Conservation (phyloP, 2,113 vertebrate genomes). For the Bothrops jararaca region DNA sequence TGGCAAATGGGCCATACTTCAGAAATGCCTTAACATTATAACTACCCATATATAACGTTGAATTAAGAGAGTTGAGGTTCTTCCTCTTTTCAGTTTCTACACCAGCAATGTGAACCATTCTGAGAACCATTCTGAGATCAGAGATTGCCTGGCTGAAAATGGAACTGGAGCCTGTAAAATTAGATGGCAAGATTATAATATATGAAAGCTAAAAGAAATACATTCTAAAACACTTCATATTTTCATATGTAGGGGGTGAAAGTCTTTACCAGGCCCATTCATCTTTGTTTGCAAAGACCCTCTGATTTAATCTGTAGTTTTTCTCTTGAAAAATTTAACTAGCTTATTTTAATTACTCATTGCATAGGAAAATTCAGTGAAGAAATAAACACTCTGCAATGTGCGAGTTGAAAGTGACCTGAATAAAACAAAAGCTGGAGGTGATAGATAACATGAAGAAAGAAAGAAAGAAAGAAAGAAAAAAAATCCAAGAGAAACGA, state of each 20-base stretch:
- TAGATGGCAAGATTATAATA: background rate
- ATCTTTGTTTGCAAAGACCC: constrained; percentile 6
- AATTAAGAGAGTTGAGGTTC: background rate
- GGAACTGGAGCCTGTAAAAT: background rate
- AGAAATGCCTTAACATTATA: background rate
- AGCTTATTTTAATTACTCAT: constrained; percentile 37
- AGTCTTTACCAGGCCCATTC: background rate
- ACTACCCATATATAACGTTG: too few relatives aligned
- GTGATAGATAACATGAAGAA: background rate
- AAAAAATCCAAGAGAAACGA: background rate
- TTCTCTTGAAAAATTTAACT: constrained; percentile 19
- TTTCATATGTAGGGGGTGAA: background rate
- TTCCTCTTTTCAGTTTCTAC: background rate
- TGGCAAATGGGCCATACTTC: background rate
- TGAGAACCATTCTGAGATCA: background rate
- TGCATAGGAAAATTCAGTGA: constrained; percentile 27
- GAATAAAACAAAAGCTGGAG: constrained; percentile 16
- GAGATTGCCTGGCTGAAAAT: background rate
- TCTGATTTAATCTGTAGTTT: constrained; percentile 18
- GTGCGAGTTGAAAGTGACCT: constrained; percentile 15
- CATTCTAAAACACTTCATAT: constrained; percentile 3
- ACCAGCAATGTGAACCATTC: background rate
- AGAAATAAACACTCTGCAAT: constrained; percentile 28
- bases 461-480: background rate
- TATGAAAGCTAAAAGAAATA: background rate